These are phyloP conservation scores for Acanthococcus lagerstroemiae DNA, from an alignment of 2,888 invertebrate species.

Conservation along the genomic window DNA sequence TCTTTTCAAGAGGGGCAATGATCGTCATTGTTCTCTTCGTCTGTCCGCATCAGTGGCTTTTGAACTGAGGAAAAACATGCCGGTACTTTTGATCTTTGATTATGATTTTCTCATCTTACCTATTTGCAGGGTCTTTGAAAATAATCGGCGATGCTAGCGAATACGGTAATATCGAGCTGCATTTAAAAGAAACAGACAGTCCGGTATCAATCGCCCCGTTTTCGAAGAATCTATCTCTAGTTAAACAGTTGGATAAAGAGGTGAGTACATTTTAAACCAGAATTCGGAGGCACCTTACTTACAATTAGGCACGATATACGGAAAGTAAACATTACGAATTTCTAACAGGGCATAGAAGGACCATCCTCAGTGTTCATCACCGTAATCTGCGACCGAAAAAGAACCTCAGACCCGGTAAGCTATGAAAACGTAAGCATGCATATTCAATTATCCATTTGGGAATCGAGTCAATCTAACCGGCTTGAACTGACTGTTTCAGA, in stretches of 20 bases:
- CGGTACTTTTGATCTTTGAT: no score
- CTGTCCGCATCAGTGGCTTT: no score
- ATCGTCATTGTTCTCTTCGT: no score
- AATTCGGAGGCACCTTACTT: no score
- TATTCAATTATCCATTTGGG: no score
- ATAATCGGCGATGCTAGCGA: constrained; percentile 71
- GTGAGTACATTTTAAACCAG: no score
- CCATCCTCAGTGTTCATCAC: constrained; percentile 78
- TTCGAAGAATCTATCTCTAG: constrained; percentile 69
- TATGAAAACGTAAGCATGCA: neutral
- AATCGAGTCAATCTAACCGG: neutral
- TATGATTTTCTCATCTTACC: no score
- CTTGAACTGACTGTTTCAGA: constrained; percentile 44
- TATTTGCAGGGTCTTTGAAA: constrained; percentile 51
- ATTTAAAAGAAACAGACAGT: constrained; percentile 67
- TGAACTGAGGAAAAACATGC: no score
- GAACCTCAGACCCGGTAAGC: constrained; percentile 65
- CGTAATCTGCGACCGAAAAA: constrained; percentile 70
- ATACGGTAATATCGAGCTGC: constrained; percentile 64
- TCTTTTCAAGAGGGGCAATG: no score
- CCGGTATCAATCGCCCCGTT: constrained; percentile 66
- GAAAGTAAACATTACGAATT: no score
- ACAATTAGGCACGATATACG: no score
- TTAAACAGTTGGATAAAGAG: constrained; percentile 70
- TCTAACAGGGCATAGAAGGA: constrained; percentile 58